Base-by-base conservation (phyloP, 2,113 vertebrate species). In the Elaphurus davidianus region DNA sequence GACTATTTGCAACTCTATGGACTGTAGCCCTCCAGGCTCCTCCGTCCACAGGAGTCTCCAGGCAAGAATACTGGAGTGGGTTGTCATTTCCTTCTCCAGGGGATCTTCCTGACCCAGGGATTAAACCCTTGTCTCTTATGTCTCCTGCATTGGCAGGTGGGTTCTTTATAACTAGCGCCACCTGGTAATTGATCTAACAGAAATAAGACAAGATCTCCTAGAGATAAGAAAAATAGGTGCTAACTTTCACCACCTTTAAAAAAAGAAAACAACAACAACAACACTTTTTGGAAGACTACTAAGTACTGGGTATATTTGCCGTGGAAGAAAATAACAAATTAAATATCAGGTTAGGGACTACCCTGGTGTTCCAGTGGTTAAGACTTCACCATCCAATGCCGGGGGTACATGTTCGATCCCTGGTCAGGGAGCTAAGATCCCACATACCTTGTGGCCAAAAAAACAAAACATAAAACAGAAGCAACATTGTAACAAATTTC, bases 251-350 rank as follows among this genome's bases (percentile, higher is more conserved):
- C 50, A 3, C 47, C 8, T 90, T 82, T 54, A 8, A 76, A 59
- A 36, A 33, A 78, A 19, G 13, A 7, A 12, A 3, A 45, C 33
- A 43, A 13, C 43, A 28, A 33, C 45, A 71, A 78, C 21, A 23
- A 21, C 4, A 25, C 2, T 9, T 6, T 10, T 78, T 50, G 11
- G 5, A 17, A 82, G 45, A 92, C 9, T 6, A 59, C 30, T 79
- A 43, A 40, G 23, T 79, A 14, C 21, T n/a, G 1, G 7, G 19
- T n/a, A 79, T 52, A 54, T 28, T 60, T 85, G 43, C 8, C 14
- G 9, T 57, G 50, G 62, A 81, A 95, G 45, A 87, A 82, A 60
- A 91, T 52, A 43, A 82, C 13, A 54, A 60, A 90, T 45, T 50
- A 92, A 64, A 1, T 21, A 54, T 50, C 5, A 54, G 50, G 30